Evolutionary conservation across 2,797 vertebrate species (phyloP).

Genomic region (Perodicticus potto): DNA sequence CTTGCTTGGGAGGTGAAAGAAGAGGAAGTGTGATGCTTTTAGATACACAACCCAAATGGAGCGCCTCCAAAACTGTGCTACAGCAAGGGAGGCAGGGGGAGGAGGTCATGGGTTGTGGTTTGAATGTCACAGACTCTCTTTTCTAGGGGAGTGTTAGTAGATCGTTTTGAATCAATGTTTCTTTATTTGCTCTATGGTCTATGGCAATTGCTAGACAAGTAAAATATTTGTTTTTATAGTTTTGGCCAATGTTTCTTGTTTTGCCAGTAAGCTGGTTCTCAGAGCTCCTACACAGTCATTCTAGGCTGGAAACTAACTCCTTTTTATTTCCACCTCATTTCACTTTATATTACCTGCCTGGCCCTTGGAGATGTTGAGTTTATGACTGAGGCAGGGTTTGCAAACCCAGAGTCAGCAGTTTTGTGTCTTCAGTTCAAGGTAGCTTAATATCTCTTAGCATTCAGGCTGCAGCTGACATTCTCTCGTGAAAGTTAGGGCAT

Average conservation of each 20-base stretch:
- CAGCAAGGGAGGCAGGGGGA: neutral
- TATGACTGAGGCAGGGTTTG: neutral
- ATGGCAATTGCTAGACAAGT: constrained; percentile 1
- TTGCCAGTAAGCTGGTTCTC: neutral
- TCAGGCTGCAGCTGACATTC: neutral
- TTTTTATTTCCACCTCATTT: neutral
- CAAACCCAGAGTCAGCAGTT: neutral
- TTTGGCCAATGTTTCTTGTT: neutral
- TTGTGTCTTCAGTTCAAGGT: neutral
- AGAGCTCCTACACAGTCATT: accelerated
- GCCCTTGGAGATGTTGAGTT: neutral
- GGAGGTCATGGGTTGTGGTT: accelerated
- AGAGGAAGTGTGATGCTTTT: neutral
- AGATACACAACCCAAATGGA: neutral
- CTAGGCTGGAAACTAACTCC: neutral
- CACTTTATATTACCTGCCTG: neutral
- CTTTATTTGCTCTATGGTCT: neutral
- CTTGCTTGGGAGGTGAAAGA: neutral
- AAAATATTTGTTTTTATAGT: neutral
- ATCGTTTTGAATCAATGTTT: neutral
- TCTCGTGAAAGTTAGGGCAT: neutral
- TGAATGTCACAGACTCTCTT: neutral
- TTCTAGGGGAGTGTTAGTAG: neutral
- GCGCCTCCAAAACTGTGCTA: too few species aligned
- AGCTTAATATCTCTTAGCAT: neutral